Evolutionary conservation across 2,797 vertebrate species (phyloP).

Genomic region (Aphelocoma californica): DNA sequence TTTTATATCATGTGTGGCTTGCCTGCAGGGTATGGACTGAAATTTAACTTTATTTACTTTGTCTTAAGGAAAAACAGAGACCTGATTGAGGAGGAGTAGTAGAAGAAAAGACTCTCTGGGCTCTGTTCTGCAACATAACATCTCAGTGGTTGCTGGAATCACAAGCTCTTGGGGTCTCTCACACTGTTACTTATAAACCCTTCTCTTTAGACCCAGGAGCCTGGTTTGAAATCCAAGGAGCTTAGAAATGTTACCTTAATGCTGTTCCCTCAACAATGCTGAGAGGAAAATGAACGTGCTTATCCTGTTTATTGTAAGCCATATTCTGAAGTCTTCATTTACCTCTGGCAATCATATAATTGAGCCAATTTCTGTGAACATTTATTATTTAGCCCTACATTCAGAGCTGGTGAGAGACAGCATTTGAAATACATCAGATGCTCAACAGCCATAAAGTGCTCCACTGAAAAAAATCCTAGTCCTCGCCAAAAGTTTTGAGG

Average conservation of each 20-base stretch:
- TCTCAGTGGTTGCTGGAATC: background rate
- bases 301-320: background rate
- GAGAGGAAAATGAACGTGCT: background rate
- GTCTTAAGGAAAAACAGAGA: background rate
- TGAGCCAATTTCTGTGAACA: background rate
- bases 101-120: background rate
- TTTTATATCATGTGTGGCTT: background rate
- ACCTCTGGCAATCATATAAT: background rate
- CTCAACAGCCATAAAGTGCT: background rate
- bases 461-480: background rate
- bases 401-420: background rate
- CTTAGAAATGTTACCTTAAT: background rate
- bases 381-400: background rate
- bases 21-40: background rate
- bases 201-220: background rate
- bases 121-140: background rate
- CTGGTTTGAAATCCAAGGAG: background rate
- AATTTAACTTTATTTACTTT: conserved; percentile 43
- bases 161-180: background rate
- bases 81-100: conserved; percentile 19
- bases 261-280: background rate
- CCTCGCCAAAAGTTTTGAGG: background rate
- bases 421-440: background rate
- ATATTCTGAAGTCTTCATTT: background rate
- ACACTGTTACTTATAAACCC: background rate